phyloP scores from a whole-genome alignment of 2,888 invertebrate genomes.

The Priocnemis perturbator region DNA sequence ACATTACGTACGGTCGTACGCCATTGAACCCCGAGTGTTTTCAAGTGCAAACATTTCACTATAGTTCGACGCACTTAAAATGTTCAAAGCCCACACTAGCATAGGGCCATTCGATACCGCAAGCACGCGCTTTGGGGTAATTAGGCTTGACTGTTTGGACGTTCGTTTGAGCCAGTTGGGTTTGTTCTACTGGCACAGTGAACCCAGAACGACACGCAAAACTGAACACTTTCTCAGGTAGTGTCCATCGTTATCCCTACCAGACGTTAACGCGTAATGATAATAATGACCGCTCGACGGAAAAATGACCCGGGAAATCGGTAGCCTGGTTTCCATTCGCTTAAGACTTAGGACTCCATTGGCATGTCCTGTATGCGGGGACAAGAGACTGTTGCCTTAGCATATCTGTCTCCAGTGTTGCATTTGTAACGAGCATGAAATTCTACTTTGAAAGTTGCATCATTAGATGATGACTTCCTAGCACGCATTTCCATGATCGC shows the following conservation, averaged over 20 bases:
- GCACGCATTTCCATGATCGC: too few species aligned
- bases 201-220: background rate
- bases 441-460: background rate
- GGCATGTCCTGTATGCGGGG: background rate
- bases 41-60: too few species aligned
- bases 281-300: background rate
- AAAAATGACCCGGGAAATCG: conserved; percentile 1
- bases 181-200: conserved; percentile 2
- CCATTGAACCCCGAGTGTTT: too few species aligned
- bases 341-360: background rate
- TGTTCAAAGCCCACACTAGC: too few species aligned
- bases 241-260: background rate
- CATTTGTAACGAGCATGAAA: background rate
- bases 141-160: background rate
- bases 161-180: background rate
- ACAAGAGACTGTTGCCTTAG: background rate
- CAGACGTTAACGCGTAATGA: background rate
- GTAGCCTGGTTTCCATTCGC: conserved; percentile 5
- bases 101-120: too few species aligned
- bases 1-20: too few species aligned
- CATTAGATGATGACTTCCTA: too few species aligned
- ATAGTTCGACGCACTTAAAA: too few species aligned
- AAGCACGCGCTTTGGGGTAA: background rate
- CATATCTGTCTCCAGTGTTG: too few species aligned
- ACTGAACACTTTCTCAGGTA: conserved; percentile 1